Evolutionary conservation across 35 echinoderm and acorn worm species (phyloP).

Genomic region (Lytechinus variegatus): DNA sequence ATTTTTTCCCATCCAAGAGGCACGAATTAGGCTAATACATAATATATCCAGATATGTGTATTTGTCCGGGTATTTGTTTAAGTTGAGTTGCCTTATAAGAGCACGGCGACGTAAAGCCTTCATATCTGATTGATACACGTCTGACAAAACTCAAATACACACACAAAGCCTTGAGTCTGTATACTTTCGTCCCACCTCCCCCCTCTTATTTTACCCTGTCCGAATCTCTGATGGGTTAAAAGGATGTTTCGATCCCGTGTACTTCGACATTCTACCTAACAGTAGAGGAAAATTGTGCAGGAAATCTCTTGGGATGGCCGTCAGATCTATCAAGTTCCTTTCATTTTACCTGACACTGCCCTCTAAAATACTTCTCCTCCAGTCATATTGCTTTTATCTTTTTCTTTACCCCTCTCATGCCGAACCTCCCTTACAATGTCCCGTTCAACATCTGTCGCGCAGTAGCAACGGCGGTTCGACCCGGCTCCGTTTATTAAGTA

Average conservation of each 20-base stretch:
- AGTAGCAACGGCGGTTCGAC: neutral
- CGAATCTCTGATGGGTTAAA: neutral
- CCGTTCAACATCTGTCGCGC: constrained; percentile 41
- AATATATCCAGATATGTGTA: too few species aligned
- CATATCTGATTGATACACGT: too few species aligned
- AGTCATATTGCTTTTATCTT: neutral
- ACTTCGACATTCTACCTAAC: neutral
- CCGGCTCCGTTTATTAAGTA: constrained; percentile 35
- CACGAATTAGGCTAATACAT: too few species aligned
- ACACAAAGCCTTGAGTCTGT: too few species aligned
- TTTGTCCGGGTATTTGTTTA: constrained; percentile 9
- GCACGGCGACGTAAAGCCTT: neutral
- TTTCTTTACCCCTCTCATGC: neutral
- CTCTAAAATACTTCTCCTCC: neutral
- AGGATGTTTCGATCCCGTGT: neutral
- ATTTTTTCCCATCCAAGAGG: too few species aligned
- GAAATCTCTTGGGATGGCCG: neutral
- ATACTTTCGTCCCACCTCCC: neutral
- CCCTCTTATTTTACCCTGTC: neutral
- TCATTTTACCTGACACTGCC: constrained; percentile 26
- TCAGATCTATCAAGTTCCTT: constrained; percentile 30
- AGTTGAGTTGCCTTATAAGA: neutral
- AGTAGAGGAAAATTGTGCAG: neutral
- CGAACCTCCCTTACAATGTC: neutral
- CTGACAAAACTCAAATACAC: too few species aligned